Base-by-base conservation (phyloP, 1,140 invertebrate species). In the Drosophila nigrodunni region DNA sequence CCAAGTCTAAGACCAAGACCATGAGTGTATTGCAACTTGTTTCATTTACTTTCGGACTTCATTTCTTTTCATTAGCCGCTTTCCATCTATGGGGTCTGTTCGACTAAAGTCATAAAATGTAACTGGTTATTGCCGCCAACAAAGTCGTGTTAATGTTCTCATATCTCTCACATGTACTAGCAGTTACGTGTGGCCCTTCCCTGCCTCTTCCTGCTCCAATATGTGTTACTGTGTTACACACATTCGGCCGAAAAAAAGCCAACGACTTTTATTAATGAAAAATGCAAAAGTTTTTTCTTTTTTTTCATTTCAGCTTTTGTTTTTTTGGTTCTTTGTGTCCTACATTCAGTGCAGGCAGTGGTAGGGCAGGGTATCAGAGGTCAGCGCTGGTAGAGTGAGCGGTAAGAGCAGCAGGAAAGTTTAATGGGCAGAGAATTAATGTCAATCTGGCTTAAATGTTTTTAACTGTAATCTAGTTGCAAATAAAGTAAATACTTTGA, bases 31-130 rank as follows among this genome's bases (percentile, higher is more conserved):
- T 75, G 69, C 73, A 71, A 75, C 73, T 75, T 75, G 59, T 70
- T 75, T 75, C 65, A 74, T 74, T 70, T 74, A 74, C 72, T 74
- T 75, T 64, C 49, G 69, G 67, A 73, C 62, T 80, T 87, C 82
- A 88, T 88, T 87, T 87, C 82, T 80, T 88, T 87, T 87, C 82
- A 87, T 87, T 87, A 87, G 77, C 80, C 80, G 77, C 75, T 67
- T 41, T 59, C 83, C 82, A 74, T 74, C 66, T 82, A 77, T 39
- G 71, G 78, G 21, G 57, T 44, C 25, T 43, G 59, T 75, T 64
- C 68, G 68, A 75, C 73, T 74, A 79, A 67, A 76, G 82, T 80
- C 77, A 87, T 87, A 87, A 87, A 87, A 87, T 78, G 82, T 88
- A 87, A 87, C 82, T 88, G 85, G 80, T 87, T 87, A 80, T 85